Evolutionary conservation across 2,888 invertebrate species (phyloP), one percentile per base, ranked within the genome.

Genomic region (Iphiclides podalirius): DNA sequence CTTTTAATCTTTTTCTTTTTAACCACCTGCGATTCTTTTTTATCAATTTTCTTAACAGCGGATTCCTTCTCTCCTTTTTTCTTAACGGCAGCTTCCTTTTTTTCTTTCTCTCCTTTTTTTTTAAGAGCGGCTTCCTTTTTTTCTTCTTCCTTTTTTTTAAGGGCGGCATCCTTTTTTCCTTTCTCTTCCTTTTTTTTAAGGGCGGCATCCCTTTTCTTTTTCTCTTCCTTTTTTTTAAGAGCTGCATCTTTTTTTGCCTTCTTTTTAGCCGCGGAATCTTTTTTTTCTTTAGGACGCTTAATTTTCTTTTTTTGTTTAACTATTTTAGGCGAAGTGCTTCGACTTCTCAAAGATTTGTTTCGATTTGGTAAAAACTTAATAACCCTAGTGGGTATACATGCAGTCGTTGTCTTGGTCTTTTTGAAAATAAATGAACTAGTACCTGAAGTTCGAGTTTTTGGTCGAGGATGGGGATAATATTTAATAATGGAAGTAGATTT

Each of bases 351-450:
- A n/a, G n/a, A n/a, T n/a, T n/a, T n/a, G n/a, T n/a, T n/a, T n/a
- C 36, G 44, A 13, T 23, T 35, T 11, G 44, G 44, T 37, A 26
- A 45, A 17, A 31, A 45, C 37, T 45, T 45, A 12, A 45, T 37
- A 11, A 43, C 34, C 7, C 34, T 43, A 8, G 20, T 43, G 8
- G 20, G 4, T 14, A 14, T 37, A 12, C 3, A 15, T 4, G 31
- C 37, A 17, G 20, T 31, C 11, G 11, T 8, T 31, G 31, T 31
- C 11, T 31, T 3, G 3, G 12, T 11, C 11, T n/a, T n/a, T n/a
- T n/a, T 31, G 2, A 9, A 28, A 20, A 9, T 28, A 6, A 2
- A 2, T 9, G 28, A 9, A 26, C 20, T 36, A 2, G 26, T 44
- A 1, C 13, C 36, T 15, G 15, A 20, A 6, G 36, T 36, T 13